Evolutionary conservation across 2,113 vertebrate genomes (phyloP).

Genomic region (Amazona vittata): DNA sequence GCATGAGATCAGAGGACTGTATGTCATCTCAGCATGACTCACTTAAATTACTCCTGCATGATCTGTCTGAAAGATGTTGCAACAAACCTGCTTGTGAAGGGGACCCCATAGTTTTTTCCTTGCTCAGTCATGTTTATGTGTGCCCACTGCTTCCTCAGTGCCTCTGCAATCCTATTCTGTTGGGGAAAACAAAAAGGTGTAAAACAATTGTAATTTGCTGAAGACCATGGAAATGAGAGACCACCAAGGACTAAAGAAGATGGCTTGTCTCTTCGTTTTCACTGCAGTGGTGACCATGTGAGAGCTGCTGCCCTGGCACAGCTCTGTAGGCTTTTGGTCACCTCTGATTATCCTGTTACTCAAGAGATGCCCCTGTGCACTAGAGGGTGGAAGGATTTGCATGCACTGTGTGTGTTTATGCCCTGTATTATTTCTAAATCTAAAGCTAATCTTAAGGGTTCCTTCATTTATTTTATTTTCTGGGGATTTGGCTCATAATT

Average conservation of each 20-base stretch:
- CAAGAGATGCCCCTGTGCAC: fast-evolving
- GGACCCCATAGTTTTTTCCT: background rate
- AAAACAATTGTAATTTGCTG: background rate
- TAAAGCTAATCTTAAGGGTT: background rate
- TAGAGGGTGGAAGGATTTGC: background rate
- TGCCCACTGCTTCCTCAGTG: background rate
- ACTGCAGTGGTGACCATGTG: background rate
- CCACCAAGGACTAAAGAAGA: background rate
- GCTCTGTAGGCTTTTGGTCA: background rate
- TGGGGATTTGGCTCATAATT: background rate
- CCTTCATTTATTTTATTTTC: background rate
- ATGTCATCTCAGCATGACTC: background rate
- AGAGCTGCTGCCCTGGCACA: background rate
- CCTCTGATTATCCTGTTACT: background rate
- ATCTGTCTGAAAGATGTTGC: background rate
- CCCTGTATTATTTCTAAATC: background rate
- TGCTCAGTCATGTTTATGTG: fast-evolving
- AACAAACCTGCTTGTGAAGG: background rate
- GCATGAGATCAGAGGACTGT: background rate
- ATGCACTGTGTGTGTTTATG: background rate
- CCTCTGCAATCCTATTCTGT: background rate
- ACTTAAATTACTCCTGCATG: background rate
- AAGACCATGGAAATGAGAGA: background rate
- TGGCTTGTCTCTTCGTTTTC: background rate
- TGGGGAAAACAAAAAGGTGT: background rate